Evolutionary conservation across 35 echinoderm and acorn worm genomes (phyloP), one percentile per base, ranked within the genome.

Genomic region (Eucidaris tribuloides): DNA sequence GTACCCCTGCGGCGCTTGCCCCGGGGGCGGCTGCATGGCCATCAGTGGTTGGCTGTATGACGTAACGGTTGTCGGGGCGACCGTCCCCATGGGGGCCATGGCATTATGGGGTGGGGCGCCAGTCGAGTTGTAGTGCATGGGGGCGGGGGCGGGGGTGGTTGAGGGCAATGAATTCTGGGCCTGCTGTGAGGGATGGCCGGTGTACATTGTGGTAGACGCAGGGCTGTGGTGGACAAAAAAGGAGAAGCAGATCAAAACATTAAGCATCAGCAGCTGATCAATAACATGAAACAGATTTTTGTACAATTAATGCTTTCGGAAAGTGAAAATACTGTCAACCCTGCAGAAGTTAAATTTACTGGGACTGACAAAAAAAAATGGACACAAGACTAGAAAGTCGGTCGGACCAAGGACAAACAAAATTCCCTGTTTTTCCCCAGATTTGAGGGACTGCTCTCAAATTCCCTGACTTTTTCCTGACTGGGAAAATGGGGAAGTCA

Each of bases 71-170:
- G 68, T 74, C n/a, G 68, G 68, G 28, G 68, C 68, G 35, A 74
- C 68, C 5, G 68, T 74, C 18, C 68, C 68, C 1, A 74, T 40
- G 37, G 68, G 68, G 15, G 41, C 68, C 29, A 81, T 81, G 17
- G 79, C 52, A 22, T 50, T 58, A 42, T 81, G 79, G 33, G 58
- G 79, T 37, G 41, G 36, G 52, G 52, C 62, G 52, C 40, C 58
- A 3, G 79, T 81, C 5, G 85, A 87, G 58, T 87, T 77, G 74
- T 87, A 87, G 35, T 87, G 85, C 13, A 87, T 19, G 74, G 85
- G 85, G 23, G 85, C 50, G 59, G 74, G 50, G 32, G 55, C 85
- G 15, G 50, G 54, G 50, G 36, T 77, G 57, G 78, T 17, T 5
- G 31, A 42, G 31, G 45, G 78, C 78, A 80, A 52, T 42, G 55